These are phyloP conservation scores for Coracopsis vasa DNA, from an alignment of 2,113 vertebrate species.

Conservation along the genomic window DNA sequence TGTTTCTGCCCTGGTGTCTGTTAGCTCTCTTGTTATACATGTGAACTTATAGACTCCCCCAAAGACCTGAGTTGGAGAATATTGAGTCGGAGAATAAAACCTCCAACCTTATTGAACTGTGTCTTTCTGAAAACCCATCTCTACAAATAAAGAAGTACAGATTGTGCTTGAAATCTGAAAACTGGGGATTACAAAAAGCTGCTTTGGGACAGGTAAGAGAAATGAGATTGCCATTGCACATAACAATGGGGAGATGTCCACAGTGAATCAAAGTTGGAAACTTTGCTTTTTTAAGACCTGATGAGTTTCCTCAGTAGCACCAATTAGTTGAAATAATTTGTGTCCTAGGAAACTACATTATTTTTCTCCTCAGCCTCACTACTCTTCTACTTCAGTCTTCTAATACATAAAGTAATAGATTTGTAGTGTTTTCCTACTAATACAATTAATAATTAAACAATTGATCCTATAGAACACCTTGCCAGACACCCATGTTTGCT, in stretches of 20 bases:
- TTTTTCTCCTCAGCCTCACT: not conserved
- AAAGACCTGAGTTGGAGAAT: not conserved
- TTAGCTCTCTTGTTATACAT: not conserved
- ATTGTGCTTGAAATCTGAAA: not conserved
- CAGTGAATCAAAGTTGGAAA: not conserved
- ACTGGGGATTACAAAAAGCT: not conserved
- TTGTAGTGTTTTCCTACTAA: not conserved
- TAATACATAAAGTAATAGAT: not conserved
- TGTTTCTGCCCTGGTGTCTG: not conserved
- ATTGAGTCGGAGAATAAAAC: not conserved
- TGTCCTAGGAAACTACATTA: not conserved
- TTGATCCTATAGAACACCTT: not conserved
- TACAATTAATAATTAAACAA: not conserved
- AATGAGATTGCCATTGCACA: not conserved
- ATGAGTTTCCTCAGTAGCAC: not conserved
- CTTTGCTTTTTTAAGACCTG: not conserved
- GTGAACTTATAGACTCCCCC: not conserved
- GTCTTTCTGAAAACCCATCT: not conserved
- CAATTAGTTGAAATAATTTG: not conserved
- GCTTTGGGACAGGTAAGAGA: not conserved
- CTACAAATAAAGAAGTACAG: not conserved
- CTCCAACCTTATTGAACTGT: rapidly evolving
- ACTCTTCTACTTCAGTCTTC: not conserved
- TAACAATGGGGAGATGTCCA: not conserved
- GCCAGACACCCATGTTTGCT: not conserved